A percentile compares a stretch with the other conserved stretches of the same genome.
phyloP scores from a whole-genome alignment of 2,888 invertebrate species.

The Platycheirus rosarum region DNA sequence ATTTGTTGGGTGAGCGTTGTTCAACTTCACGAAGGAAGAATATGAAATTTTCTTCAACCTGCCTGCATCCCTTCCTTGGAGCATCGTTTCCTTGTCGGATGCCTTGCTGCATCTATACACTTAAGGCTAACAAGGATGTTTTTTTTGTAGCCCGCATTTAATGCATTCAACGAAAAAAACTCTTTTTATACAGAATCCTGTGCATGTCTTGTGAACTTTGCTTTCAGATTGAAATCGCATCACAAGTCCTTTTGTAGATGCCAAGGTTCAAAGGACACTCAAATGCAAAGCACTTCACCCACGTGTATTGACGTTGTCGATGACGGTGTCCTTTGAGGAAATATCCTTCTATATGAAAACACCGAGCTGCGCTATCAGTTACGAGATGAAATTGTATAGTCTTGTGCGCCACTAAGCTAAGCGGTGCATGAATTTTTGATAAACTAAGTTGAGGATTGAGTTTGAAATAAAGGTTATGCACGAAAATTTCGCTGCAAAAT shows the following conservation, averaged over 20 bases:
- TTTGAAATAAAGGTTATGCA: neutral
- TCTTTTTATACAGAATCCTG: neutral
- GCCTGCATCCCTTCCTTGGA: neutral
- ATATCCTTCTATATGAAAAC: neutral
- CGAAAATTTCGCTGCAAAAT: neutral
- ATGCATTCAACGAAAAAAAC: constrained; percentile 29
- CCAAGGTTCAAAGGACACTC: constrained; percentile 25
- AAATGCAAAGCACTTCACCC: constrained; percentile 21
- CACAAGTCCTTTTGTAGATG: constrained; percentile 3
- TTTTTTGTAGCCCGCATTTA: constrained; percentile 24
- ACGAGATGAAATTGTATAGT: neutral
- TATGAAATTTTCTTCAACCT: constrained; percentile 1
- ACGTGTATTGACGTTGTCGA: neutral
- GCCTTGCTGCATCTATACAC: neutral
- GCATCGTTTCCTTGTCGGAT: no score
- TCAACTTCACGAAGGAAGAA: constrained; percentile 33
- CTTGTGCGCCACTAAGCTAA: neutral
- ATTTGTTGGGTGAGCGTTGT: neutral
- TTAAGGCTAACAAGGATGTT: constrained; percentile 16
- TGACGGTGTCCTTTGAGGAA: constrained; percentile 24
- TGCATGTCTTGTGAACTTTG: constrained; percentile 10
- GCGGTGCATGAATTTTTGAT: constrained; percentile 8
- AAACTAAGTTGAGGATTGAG: constrained; percentile 23
- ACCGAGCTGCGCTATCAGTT: neutral
- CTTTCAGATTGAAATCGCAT: constrained; percentile 13